phyloP scores from a whole-genome alignment of 2,888 invertebrate genomes.

The Pterostichus madidus region DNA sequence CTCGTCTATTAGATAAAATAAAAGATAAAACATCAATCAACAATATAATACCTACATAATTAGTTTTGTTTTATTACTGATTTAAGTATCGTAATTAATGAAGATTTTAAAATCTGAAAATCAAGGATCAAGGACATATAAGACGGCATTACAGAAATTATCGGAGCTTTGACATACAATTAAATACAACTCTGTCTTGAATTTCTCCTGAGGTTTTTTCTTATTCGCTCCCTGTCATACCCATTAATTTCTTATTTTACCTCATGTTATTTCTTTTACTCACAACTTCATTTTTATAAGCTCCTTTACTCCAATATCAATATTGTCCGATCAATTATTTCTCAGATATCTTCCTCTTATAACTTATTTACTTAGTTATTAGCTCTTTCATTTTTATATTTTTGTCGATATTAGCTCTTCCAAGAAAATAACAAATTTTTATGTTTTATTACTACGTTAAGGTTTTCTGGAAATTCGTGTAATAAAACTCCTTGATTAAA shows the following conservation, averaged over 20 bases:
- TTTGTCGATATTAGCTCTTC: slow-evolving; percentile 19
- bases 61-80: too few relatives aligned
- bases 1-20: too few relatives aligned
- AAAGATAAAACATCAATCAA: too few relatives aligned
- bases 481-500: too few relatives aligned
- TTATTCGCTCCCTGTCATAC: slow-evolving; percentile 33
- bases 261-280: slow-evolving; percentile 44
- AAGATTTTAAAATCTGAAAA: too few relatives aligned
- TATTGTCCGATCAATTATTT: slow-evolving; percentile 52
- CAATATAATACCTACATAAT: too few relatives aligned
- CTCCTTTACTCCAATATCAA: slow-evolving; percentile 40
- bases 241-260: slow-evolving; percentile 40
- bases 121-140: too few relatives aligned
- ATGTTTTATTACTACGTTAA: slow-evolving; percentile 16
- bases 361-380: slow-evolving; percentile 41
- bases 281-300: slow-evolving; percentile 50
- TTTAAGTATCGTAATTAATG: too few relatives aligned
- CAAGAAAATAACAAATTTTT: slow-evolving; percentile 16
- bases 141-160: neutral
- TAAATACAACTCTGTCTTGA: slow-evolving; percentile 18
- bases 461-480: neutral
- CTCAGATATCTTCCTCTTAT: slow-evolving; percentile 37
- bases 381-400: slow-evolving; percentile 33
- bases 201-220: slow-evolving; percentile 34
- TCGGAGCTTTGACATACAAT: slow-evolving; percentile 1